Conservation (phyloP, 2,797 vertebrate genomes). For the Tympanoctomys barrerae region DNA sequence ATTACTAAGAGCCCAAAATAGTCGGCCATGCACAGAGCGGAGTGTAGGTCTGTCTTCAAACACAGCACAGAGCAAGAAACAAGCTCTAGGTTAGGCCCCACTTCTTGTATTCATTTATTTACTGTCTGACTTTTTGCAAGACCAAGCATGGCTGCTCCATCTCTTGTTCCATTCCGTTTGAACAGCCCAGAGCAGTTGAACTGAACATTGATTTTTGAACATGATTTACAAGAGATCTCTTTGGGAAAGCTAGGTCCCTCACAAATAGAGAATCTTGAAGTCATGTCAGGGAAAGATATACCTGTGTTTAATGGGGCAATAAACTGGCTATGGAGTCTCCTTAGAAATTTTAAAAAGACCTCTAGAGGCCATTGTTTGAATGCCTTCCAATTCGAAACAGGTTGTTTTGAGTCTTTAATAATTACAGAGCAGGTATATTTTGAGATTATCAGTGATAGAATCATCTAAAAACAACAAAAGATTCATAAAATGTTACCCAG, state of each 20-base stretch:
- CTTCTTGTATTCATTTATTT: slow-evolving; percentile 54
- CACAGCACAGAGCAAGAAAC: slow-evolving; percentile 8
- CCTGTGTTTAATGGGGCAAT: slow-evolving; percentile 67
- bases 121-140: slow-evolving; percentile 5
- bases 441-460: slow-evolving; percentile 28
- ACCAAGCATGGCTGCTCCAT: background rate
- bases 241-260: slow-evolving; percentile 29
- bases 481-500: slow-evolving; percentile 18
- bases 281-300: slow-evolving; percentile 32
- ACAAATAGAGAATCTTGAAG: slow-evolving; percentile 61
- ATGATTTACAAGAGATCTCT: slow-evolving; percentile 53
- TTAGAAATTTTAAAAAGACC: slow-evolving; percentile 58
- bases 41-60: background rate
- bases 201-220: slow-evolving; percentile 21
- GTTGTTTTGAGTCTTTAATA: slow-evolving; percentile 54
- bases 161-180: background rate
- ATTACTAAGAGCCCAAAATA: background rate
- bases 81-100: background rate
- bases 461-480: slow-evolving; percentile 39
- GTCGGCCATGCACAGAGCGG: background rate
- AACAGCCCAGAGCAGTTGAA: background rate
- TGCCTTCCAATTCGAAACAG: slow-evolving; percentile 47
- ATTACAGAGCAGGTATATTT: slow-evolving; percentile 10
- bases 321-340: slow-evolving; percentile 55
- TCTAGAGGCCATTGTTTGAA: slow-evolving; percentile 58